Evolutionary conservation across 2,797 vertebrate genomes (phyloP), one percentile per base, ranked within the genome.

Genomic region (Tragopan temminckii): DNA sequence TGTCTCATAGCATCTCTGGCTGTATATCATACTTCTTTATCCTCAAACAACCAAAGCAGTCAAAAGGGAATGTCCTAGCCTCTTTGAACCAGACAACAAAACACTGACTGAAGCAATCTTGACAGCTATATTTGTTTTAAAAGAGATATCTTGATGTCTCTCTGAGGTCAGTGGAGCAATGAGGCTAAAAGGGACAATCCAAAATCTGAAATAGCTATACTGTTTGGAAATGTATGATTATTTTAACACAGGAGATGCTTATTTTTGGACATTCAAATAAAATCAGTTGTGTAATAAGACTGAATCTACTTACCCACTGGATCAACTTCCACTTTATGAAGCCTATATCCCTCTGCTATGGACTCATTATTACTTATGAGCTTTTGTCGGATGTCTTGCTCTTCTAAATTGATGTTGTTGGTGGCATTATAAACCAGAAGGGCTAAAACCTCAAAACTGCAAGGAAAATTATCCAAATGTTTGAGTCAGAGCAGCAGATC

Each of bases 361-460:
- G 86, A 95, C 4, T 71, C 87, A 5, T 94, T 96, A 13, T 75
- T 97, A 86, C 48, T 94, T 90, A 97, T 86, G 68, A 99, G 96
- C 63, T 96, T 97, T 67, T 95, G 91, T n/a, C 97, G 93, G 74
- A 99, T 97, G 10, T 95, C 96, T 31, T 93, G 94, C 50, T 97
- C 98, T 55, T 97, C 97, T 92, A 99, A 98, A 96, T 78, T 97
- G 86, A 97, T 61, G 31, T 98, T 98, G 68, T 98, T 97, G 88
- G 97, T 98, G 93, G 98, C 90, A 71, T 97, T 97, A 87, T 98
- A 98, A 92, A 98, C 97, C 85, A 99, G 96, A 97, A 99, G 98
- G 25, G 98, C 99, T 88, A 96, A 98, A 88, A 98, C 98, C 27
- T 25, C 48, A 92, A 97, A 98, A 70, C 99, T 99, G 95, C 46